Evolutionary conservation across 2,797 vertebrate genomes (phyloP), one percentile per base, ranked within the genome.

Genomic region (Argentina silus): DNA sequence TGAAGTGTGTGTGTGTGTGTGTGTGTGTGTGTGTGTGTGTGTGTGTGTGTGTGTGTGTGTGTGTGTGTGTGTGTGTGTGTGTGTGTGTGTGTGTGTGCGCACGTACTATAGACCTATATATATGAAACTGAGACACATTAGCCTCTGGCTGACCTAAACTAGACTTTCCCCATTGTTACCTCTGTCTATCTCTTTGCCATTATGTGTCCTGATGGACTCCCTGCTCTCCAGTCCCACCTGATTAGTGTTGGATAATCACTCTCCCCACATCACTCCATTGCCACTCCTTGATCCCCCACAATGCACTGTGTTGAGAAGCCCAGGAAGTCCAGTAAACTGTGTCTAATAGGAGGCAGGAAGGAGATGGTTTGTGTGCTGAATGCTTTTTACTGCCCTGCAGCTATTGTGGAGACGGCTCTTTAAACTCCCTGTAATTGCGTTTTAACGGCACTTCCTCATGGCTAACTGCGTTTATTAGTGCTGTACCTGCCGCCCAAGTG

Each of bases 341-440:
- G 53, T 50, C 69, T 73, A 70, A 78, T 78, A 75, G 68, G 59
- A 73, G 19, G 69, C 76, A 67, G 27, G 74, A 36, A 45, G 70
- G 70, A 74, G 80, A 75, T 78, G 70, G 75, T 80, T 63, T 69
- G 63, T 45, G 48, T 12, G 62, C 73, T 70, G 8, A 61, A 47
- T 68, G 73, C 65, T 75, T 86, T 87, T 84, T 81, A 83, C 77
- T 80, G 77, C 79, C 85, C 71, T 42, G 63, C 78, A 63, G 79
- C 73, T 79, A 69, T 78, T 78, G 77, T 83, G 71, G 11, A 68
- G 71, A 83, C 69, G n/a, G 69, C 82, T 72, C 72, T 83, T 79
- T 81, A 75, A 75, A 80, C 72, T 36, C n/a, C 43, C 66, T 63
- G 71, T 69, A 84, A 88, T 84, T 79, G 71, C 75, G 65, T 86